Conservation (phyloP, 2,113 vertebrate species). For the Danio rerio region DNA sequence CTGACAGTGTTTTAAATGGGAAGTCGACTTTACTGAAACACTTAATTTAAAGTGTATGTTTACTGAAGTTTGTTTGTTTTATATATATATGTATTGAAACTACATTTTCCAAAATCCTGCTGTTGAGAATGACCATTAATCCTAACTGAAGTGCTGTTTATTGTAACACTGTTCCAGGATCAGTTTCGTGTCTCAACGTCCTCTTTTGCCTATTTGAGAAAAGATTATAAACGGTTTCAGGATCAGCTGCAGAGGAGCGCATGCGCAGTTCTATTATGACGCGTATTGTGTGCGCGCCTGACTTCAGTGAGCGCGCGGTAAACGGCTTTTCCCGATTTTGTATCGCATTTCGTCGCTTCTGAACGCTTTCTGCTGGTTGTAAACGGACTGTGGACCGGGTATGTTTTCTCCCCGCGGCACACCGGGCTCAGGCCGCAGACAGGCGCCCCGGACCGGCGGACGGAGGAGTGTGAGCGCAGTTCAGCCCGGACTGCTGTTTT, state of each 20-base stretch:
- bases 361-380: not conserved
- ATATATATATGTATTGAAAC: not conserved
- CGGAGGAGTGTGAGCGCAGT: slow-evolving; percentile 67
- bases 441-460: slow-evolving; percentile 60
- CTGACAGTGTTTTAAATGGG: too few species aligned
- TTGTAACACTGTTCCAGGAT: not conserved
- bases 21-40: too few species aligned
- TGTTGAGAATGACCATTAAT: too few species aligned
- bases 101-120: too few species aligned
- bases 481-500: slow-evolving; percentile 69
- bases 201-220: not conserved
- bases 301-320: slow-evolving; percentile 22
- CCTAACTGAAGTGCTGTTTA: not conserved
- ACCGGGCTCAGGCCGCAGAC: slow-evolving; percentile 70
- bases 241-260: not conserved
- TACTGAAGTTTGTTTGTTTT: not conserved
- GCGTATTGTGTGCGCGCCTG: slow-evolving; percentile 7
- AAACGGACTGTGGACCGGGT: not conserved
- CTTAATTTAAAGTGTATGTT: too few species aligned
- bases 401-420: slow-evolving; percentile 76
- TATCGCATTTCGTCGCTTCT: not conserved
- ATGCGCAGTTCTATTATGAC: slow-evolving; percentile 23
- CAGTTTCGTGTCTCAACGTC: not conserved
- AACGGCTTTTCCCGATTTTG: not conserved
- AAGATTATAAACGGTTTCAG: not conserved